Evolutionary conservation across 1,140 invertebrate species (phyloP), one percentile per base, ranked within the genome.

Genomic region (Drosophila varians): DNA sequence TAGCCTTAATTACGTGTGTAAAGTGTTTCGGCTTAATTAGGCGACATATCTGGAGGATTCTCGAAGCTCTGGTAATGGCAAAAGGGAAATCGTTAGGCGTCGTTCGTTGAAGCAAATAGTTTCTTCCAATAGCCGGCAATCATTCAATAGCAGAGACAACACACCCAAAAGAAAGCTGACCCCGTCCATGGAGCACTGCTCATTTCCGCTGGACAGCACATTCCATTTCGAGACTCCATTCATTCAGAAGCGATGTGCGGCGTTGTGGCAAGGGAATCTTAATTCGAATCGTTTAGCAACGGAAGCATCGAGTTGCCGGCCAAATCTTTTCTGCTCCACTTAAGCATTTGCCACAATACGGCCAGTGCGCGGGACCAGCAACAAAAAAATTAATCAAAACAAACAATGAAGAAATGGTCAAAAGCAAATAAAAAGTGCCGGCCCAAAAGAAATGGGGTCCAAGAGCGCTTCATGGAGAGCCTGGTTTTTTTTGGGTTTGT

Each of bases 241-340:
- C 76, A 79, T 38, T 38, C 53, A 78, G 57, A 76, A 62, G 53
- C 14, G 26, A 7, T 2, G 7, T 58, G 34, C 31, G 25, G 25
- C 53, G 25, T 8, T 46, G 42, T 55, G 71, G 61, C 55, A 56
- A 82, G 71, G 73, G 68, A 78, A 28, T 80, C 72, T 84, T 84
- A 84, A 84, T 80, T 80, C 73, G 71, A 84, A 84, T 68, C 76
- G 82, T 79, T 87, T 84, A 84, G 84, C 80, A 84, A 87, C 82
- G 82, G 80, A 84, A 84, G 80, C 80, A 76, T 74, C 71, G 75
- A 28, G 40, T 62, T 72, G 48, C 77, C 65, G 55, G 48, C 64
- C 51, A 82, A 76, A 58, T 61, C 51, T 72, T 66, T 74, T 57
- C 61, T 77, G 75, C 58, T 62, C 68, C 74, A 77, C 74, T 76